Evolutionary conservation across 2,888 invertebrate genomes (phyloP).

Genomic region (Himalopsyche anomala): DNA sequence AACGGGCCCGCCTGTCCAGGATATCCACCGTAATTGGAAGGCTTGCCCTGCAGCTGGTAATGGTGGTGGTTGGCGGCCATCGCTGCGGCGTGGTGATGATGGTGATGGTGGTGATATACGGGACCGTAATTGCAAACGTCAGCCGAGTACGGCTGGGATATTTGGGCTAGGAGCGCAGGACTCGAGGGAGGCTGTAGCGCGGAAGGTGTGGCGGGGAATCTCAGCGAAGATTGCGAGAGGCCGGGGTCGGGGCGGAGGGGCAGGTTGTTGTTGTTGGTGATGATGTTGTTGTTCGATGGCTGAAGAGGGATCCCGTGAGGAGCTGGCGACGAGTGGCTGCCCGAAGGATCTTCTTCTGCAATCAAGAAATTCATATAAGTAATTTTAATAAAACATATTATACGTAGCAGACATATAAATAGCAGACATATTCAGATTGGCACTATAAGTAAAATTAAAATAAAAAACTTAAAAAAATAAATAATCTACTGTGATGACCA

Average conservation of each 20-base stretch:
- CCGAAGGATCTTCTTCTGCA: slow-evolving; percentile 69
- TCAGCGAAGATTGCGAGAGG: slow-evolving; percentile 36
- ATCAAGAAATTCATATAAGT: slow-evolving; percentile 48
- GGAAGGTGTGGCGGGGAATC: slow-evolving; percentile 31
- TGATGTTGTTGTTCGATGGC: slow-evolving; percentile 67
- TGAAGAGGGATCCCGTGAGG: slow-evolving; percentile 66
- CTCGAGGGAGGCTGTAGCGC: slow-evolving; percentile 6
- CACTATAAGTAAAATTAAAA: too few species aligned
- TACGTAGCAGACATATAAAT: too few species aligned
- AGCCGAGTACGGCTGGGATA: slow-evolving; percentile 80
- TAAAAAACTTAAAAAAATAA: not conserved
- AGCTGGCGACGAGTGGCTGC: slow-evolving; percentile 64
- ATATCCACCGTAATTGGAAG: not conserved
- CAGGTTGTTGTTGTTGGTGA: slow-evolving; percentile 67
- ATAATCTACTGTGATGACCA: slow-evolving; percentile 53
- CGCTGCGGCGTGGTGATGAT: slow-evolving; percentile 52
- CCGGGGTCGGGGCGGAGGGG: slow-evolving; percentile 67
- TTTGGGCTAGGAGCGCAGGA: slow-evolving; percentile 46
- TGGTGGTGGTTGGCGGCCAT: slow-evolving; percentile 9
- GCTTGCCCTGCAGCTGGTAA: slow-evolving; percentile 34
- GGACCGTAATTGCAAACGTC: slow-evolving; percentile 83
- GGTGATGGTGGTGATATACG: slow-evolving; percentile 77
- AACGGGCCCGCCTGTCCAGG: not conserved
- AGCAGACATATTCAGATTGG: too few species aligned
- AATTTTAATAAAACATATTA: too few species aligned